Evolutionary conservation across 1,140 invertebrate species (phyloP), one percentile per base, ranked within the genome.

Genomic region (Drosophila nebulosa): DNA sequence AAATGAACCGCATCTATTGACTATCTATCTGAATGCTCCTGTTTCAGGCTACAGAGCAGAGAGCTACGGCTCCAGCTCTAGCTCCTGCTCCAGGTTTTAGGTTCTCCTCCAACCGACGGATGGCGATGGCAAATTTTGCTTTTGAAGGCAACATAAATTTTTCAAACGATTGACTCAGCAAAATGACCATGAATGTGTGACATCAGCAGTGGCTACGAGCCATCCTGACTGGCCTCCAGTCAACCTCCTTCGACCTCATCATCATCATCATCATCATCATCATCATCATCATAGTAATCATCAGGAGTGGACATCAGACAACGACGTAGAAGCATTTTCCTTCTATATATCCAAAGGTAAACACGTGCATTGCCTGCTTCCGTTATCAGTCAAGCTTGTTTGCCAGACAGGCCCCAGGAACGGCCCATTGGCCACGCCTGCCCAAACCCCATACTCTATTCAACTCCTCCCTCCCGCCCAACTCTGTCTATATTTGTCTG

Each of bases 101-200:
- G 3, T 21, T 5, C 27, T 56, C 53, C 24, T 18, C 53, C 35
- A 53, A 36, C 22, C 36, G 55, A 9, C 64, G 30, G 66, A 35
- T 51, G 76, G 36, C 77, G 46, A 70, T 84, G 81, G 81, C 70
- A 85, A 85, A 85, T 85, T 85, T 85, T 81, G 81, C 81, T 86
- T 85, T 85, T 85, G 81, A 85, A 85, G 81, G 81, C 81, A 85
- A 86, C 81, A 85, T 85, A 85, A 85, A 85, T 85, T 85, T 85
- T 85, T 85, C 81, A 85, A 85, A 86, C 81, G 81, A 85, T 85
- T 85, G 81, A 85, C 81, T 85, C 81, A 85, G 81, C 81, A 85
- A 85, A 85, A 85, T 85, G 81, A 85, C 81, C 81, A 85, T 85
- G 81, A 86, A 85, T 86, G 81, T 85, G 81, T 85, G 81, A 85